phyloP scores from a whole-genome alignment of 2,888 invertebrate species.

The Matsumyia berberina region DNA sequence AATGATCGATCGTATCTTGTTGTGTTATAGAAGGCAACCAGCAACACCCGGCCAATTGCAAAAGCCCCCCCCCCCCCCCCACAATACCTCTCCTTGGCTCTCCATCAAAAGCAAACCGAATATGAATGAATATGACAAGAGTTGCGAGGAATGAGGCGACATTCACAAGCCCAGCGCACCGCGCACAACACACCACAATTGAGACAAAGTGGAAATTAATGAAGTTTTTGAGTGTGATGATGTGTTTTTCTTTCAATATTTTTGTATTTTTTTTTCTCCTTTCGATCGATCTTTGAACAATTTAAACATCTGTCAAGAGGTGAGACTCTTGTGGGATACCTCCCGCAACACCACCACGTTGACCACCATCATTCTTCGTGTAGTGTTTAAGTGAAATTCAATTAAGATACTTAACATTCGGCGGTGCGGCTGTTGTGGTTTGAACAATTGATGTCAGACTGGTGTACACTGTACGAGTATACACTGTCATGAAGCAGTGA shows the following conservation, averaged over 20 bases:
- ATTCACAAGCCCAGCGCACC: slow-evolving; percentile 32
- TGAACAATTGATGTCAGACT: slow-evolving; percentile 65
- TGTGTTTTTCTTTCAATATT: slow-evolving; percentile 68
- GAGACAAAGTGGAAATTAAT: slow-evolving; percentile 79
- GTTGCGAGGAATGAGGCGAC: slow-evolving; percentile 46
- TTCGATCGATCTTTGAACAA: slow-evolving; percentile 61
- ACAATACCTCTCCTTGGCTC: slow-evolving; percentile 27
- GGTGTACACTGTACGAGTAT: slow-evolving; percentile 6
- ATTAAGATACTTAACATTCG: slow-evolving; percentile 70
- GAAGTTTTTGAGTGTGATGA: slow-evolving; percentile 77
- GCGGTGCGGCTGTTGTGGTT: slow-evolving; percentile 39
- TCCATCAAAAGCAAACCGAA: neutral
- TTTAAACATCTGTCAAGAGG: slow-evolving; percentile 69
- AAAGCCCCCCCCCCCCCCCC: slow-evolving; percentile 46
- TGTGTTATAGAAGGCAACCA: neutral
- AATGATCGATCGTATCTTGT: slow-evolving; percentile 57
- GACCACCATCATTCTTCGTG: slow-evolving; percentile 3
- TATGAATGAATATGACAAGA: slow-evolving; percentile 31
- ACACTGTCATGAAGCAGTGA: too few relatives aligned
- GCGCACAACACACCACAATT: slow-evolving; percentile 70
- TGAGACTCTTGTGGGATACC: slow-evolving; percentile 59
- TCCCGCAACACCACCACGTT: slow-evolving; percentile 6
- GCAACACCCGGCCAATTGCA: slow-evolving; percentile 40
- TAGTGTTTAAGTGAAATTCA: slow-evolving; percentile 72
- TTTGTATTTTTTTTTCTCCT: slow-evolving; percentile 28